Conservation (phyloP, 1,140 invertebrate species). For the Vanessa tameamea region DNA sequence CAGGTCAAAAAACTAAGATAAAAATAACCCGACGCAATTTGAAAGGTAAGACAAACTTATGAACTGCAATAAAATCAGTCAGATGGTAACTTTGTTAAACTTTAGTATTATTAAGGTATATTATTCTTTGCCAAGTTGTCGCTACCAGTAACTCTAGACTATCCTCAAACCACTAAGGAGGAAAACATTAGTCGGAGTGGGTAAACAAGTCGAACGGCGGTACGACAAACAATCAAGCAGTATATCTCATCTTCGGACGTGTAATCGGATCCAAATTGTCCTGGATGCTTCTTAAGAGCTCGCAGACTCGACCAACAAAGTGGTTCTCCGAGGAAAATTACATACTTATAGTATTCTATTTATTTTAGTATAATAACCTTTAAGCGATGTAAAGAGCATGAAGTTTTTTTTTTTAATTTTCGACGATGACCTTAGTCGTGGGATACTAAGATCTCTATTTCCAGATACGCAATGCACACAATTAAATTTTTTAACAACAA, state of each 20-base stretch:
- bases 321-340: slow-evolving; percentile 48
- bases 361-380: neutral
- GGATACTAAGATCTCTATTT: slow-evolving; percentile 19
- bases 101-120: slow-evolving; percentile 41
- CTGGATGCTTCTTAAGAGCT: slow-evolving; percentile 53
- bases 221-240: slow-evolving; percentile 67
- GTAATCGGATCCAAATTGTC: slow-evolving; percentile 71
- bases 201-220: slow-evolving; percentile 62
- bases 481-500: slow-evolving; percentile 59
- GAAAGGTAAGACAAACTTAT: neutral
- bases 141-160: slow-evolving; percentile 59
- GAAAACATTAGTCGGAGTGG: slow-evolving; percentile 63
- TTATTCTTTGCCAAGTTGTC: slow-evolving; percentile 42
- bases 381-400: neutral
- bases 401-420: neutral
- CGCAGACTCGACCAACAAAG: slow-evolving; percentile 44
- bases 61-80: slow-evolving; percentile 28
- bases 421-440: slow-evolving; percentile 14
- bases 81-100: slow-evolving; percentile 23
- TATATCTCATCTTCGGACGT: slow-evolving; percentile 56
- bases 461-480: slow-evolving; percentile 7
- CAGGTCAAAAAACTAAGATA: too few relatives aligned
- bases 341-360: slow-evolving; percentile 29
- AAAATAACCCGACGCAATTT: neutral
- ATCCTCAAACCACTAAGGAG: slow-evolving; percentile 57